phyloP scores from a whole-genome alignment of 1,140 invertebrate species.

The Rhopalosiphum padi region DNA sequence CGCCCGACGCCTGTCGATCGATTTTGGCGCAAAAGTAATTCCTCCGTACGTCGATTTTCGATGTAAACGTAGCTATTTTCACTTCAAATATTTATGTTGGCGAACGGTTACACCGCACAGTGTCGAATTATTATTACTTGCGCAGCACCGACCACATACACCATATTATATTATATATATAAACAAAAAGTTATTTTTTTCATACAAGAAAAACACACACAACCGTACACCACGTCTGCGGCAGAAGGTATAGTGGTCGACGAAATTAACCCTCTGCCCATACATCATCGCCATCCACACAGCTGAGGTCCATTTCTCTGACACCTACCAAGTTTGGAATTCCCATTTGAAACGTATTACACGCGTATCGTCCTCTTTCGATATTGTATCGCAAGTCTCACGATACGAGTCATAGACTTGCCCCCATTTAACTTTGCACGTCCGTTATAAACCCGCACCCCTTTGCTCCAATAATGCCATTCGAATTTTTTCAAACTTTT shows the following conservation, averaged over 20 bases:
- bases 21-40: background rate
- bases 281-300: background rate
- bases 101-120: background rate
- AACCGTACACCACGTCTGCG: background rate
- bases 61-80: background rate
- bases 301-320: conserved; percentile 11
- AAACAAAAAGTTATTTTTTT: background rate
- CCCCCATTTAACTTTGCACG: background rate
- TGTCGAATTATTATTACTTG: background rate
- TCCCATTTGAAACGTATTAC: conserved; percentile 2
- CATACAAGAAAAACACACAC: background rate
- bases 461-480: background rate
- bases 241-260: background rate
- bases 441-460: background rate
- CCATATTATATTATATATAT: background rate
- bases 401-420: background rate
- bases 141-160: background rate
- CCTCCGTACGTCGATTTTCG: background rate
- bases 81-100: background rate
- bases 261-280: conserved; percentile 1
- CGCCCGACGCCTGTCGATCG: background rate
- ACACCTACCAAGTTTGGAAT: background rate
- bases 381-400: background rate
- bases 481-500: background rate
- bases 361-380: background rate